Evolutionary conservation across 2,888 invertebrate genomes (phyloP).

Genomic region (Machimus atricapillus): DNA sequence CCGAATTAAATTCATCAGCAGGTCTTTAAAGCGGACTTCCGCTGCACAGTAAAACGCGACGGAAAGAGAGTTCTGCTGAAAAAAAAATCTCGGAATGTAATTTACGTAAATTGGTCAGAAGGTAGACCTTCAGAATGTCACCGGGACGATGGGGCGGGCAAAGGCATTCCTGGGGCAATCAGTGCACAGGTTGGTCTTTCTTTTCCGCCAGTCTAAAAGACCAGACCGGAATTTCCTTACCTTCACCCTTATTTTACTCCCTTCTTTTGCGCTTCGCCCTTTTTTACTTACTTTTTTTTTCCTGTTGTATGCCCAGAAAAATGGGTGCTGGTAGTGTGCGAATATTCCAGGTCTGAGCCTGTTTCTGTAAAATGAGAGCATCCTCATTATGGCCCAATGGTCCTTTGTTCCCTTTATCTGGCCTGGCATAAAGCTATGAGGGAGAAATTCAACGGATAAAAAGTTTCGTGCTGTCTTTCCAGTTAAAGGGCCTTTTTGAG

Average conservation of each 20-base stretch:
- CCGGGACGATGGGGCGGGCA: neutral
- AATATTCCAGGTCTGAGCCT: constrained; percentile 14
- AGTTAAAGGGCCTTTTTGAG: neutral
- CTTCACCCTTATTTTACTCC: constrained; percentile 14
- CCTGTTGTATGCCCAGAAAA: constrained; percentile 4
- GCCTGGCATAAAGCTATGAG: neutral
- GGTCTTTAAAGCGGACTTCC: neutral
- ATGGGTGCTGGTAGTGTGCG: neutral
- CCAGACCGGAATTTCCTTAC: constrained; percentile 39
- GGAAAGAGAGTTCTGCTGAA: neutral
- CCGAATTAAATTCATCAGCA: neutral
- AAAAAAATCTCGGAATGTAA: constrained; percentile 17
- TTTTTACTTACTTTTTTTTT: neutral
- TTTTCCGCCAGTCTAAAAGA: neutral
- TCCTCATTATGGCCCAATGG: constrained; percentile 9
- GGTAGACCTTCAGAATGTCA: constrained; percentile 15
- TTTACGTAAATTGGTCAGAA: constrained; percentile 35
- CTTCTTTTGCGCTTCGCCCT: neutral
- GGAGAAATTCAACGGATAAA: constrained; percentile 2
- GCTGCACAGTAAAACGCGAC: neutral
- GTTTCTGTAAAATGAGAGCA: constrained; percentile 26
- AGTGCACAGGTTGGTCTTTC: constrained; percentile 11
- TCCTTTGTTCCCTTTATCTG: constrained; percentile 12
- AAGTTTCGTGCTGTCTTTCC: constrained; percentile 13
- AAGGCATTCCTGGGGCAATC: constrained; percentile 25